phyloP scores from a whole-genome alignment of 2,888 invertebrate species.

The Leucozona laternaria region DNA sequence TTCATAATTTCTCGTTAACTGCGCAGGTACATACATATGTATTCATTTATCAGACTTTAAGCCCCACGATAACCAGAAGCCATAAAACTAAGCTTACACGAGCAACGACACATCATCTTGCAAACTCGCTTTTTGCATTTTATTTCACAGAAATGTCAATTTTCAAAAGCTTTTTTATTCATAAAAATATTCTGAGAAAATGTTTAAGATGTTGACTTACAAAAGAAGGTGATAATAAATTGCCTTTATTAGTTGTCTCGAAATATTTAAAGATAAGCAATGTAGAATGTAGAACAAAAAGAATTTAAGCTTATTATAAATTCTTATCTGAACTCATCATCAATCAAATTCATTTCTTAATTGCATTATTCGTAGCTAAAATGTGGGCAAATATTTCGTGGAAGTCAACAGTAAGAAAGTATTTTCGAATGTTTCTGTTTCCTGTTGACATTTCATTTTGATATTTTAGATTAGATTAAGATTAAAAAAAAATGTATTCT shows the following conservation, averaged over 20 bases:
- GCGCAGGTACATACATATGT: background rate
- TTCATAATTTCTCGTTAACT: background rate
- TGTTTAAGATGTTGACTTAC: background rate
- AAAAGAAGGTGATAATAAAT: background rate
- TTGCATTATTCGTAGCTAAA: background rate
- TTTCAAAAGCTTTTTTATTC: background rate
- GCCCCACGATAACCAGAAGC: background rate
- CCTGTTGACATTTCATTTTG: background rate
- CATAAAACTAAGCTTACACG: background rate
- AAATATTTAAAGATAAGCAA: conserved; percentile 12
- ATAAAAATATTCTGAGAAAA: background rate
- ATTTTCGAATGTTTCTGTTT: background rate
- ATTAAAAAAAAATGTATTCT: background rate
- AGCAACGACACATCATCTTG: background rate
- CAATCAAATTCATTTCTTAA: conserved; percentile 5
- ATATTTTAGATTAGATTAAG: background rate
- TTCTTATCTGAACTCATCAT: conserved; percentile 7
- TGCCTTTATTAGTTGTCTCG: background rate
- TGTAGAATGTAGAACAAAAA: conserved; percentile 3
- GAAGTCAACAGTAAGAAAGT: background rate
- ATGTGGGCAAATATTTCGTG: background rate
- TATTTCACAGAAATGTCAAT: background rate
- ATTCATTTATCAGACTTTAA: background rate
- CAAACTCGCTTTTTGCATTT: no score
- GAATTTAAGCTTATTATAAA: background rate